phyloP scores from a whole-genome alignment of 2,113 vertebrate species.

The Albula glossodonta region DNA sequence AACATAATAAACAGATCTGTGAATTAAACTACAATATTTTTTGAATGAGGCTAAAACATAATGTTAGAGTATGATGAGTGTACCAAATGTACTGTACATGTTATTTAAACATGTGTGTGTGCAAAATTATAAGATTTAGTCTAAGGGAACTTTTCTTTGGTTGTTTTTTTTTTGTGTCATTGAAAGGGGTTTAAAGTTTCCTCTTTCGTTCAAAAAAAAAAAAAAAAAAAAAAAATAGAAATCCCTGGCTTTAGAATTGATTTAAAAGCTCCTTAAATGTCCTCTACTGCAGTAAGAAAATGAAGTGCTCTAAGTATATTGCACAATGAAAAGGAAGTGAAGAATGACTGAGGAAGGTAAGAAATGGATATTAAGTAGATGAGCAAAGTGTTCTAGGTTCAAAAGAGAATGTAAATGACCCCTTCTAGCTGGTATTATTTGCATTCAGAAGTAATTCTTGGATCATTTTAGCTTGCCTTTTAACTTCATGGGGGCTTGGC shows the following conservation, averaged over 20 bases:
- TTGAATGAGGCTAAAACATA: neutral
- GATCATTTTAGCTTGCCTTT: constrained; percentile 30
- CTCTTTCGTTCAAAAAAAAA: constrained; percentile 16
- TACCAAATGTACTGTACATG: neutral
- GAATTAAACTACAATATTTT: neutral
- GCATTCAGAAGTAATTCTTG: constrained; percentile 26
- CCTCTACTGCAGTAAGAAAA: constrained; percentile 12
- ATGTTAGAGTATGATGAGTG: neutral
- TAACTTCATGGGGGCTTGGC: constrained; percentile 18
- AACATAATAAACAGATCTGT: neutral
- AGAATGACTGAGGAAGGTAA: constrained; percentile 23
- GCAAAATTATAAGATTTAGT: neutral
- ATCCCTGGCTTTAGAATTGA: constrained; percentile 29
- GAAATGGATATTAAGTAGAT: constrained; percentile 39
- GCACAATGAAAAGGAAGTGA: constrained; percentile 29
- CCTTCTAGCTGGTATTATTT: constrained; percentile 35
- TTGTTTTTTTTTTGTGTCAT: neutral
- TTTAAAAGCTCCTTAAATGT: constrained; percentile 39
- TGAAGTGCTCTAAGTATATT: constrained; percentile 35
- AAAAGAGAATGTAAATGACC: constrained; percentile 40
- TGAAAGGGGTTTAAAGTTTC: constrained; percentile 2
- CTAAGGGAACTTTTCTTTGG: neutral
- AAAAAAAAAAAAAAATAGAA: neutral
- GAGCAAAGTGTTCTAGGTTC: constrained; percentile 37
- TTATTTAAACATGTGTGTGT: neutral